Conservation (phyloP, 2,113 vertebrate species). For the Silurus glanis region DNA sequence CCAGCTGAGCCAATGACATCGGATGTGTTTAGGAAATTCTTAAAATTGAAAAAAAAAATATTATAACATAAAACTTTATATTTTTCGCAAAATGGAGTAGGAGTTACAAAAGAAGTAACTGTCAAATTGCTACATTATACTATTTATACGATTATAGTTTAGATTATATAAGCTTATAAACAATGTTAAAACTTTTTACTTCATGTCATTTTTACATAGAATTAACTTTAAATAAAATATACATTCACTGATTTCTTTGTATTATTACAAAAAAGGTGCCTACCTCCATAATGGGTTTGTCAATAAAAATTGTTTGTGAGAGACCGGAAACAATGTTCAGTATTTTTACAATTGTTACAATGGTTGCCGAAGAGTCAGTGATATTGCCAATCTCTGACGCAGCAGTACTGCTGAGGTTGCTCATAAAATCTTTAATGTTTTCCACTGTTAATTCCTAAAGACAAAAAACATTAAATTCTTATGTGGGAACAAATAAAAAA, state of each 20-base stretch:
- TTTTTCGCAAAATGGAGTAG: no score
- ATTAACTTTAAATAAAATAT: background rate
- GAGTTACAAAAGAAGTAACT: background rate
- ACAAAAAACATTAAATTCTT: background rate
- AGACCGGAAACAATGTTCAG: constrained; percentile 52
- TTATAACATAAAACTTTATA: background rate
- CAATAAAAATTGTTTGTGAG: constrained; percentile 12
- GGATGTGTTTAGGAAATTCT: constrained; percentile 66
- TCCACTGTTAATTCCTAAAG: constrained; percentile 38
- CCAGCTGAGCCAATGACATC: constrained; percentile 55
- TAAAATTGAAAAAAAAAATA: constrained; percentile 26
- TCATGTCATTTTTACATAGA: background rate
- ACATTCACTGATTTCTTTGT: background rate
- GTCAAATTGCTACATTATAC: background rate
- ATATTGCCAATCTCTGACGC: background rate
- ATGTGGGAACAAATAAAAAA: background rate
- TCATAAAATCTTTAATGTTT: constrained; percentile 36
- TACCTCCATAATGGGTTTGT: constrained; percentile 50
- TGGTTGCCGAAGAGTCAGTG: constrained; percentile 53
- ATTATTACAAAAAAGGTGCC: background rate
- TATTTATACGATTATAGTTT: background rate
- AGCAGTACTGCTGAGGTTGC: background rate
- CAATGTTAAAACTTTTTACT: background rate
- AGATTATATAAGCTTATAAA: background rate
- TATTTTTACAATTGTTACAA: constrained; percentile 58